Conservation (phyloP, 2,888 invertebrate genomes). For the Eristalis arbustorum region DNA sequence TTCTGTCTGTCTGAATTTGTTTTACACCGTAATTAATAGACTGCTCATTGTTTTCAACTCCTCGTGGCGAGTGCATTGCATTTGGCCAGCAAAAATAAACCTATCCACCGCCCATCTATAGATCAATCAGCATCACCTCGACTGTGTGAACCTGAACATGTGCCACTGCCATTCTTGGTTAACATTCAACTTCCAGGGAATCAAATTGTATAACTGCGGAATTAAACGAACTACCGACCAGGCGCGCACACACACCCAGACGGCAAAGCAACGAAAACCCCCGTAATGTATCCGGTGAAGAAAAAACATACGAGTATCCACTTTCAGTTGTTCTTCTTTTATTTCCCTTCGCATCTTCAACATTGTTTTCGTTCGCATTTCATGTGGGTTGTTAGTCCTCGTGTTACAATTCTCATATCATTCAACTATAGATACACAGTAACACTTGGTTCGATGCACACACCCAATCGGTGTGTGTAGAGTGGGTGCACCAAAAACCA, state of each 20-base stretch:
- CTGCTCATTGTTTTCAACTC: too few relatives aligned
- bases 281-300: constrained; percentile 19
- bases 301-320: constrained; percentile 15
- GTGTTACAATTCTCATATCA: constrained; percentile 69
- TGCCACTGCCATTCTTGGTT: constrained; percentile 57
- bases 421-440: constrained; percentile 37
- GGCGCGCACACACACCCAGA: neutral
- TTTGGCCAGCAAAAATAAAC: neutral
- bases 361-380: constrained; percentile 38
- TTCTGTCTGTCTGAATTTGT: neutral
- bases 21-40: too few relatives aligned
- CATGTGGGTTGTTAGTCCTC: constrained; percentile 53
- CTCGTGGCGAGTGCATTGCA: too few relatives aligned
- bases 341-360: neutral
- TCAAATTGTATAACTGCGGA: constrained; percentile 22
- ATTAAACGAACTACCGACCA: constrained; percentile 12
- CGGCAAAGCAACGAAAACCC: constrained; percentile 5
- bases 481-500: neutral
- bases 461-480: neutral
- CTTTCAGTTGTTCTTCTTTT: constrained; percentile 8
- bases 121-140: neutral
- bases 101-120: neutral
- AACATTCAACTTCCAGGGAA: constrained; percentile 63
- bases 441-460: constrained; percentile 16
- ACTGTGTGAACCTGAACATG: constrained; percentile 62